phyloP scores from a whole-genome alignment of 2,888 invertebrate genomes.

The Chydorus sphaericus region DNA sequence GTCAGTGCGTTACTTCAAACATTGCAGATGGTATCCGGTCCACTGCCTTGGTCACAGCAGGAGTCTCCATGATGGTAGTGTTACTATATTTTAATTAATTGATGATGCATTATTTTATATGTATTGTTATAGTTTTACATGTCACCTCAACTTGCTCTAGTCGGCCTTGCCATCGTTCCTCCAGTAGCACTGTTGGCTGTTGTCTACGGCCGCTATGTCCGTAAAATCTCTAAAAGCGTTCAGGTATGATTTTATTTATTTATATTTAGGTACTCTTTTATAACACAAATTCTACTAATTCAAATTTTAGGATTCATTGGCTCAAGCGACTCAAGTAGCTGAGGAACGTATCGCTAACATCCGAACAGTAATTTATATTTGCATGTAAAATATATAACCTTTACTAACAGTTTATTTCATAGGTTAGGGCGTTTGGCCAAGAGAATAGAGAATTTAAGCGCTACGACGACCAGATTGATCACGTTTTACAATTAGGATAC shows the following conservation, averaged over 20 bases:
- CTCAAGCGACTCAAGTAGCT: constrained; percentile 50
- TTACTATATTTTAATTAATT: too few relatives aligned
- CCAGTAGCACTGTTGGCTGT: constrained; percentile 73
- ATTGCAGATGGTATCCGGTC: constrained; percentile 87
- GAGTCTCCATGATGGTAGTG: constrained; percentile 87
- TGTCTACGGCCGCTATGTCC: constrained; percentile 66
- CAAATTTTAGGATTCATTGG: constrained; percentile 38
- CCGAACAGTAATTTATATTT: constrained; percentile 80
- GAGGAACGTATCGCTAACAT: constrained; percentile 86
- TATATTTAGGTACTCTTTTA: too few relatives aligned
- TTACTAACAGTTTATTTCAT: too few relatives aligned
- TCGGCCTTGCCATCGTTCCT: constrained; percentile 78
- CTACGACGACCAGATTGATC: constrained; percentile 50
- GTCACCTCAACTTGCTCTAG: constrained; percentile 70
- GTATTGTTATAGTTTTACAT: constrained; percentile 65
- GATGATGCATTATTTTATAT: not conserved
- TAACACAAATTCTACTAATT: not conserved
- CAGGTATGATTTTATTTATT: too few relatives aligned
- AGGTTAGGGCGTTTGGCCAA: constrained; percentile 80
- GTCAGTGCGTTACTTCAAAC: constrained; percentile 80
- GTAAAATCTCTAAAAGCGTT: constrained; percentile 64
- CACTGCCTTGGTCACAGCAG: constrained; percentile 67
- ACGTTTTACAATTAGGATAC: constrained; percentile 61
- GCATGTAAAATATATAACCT: too few relatives aligned
- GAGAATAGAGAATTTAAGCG: constrained; percentile 57